These are phyloP conservation scores for Eurois occulta DNA, from an alignment of 2,888 invertebrate genomes.

Conservation along the genomic window DNA sequence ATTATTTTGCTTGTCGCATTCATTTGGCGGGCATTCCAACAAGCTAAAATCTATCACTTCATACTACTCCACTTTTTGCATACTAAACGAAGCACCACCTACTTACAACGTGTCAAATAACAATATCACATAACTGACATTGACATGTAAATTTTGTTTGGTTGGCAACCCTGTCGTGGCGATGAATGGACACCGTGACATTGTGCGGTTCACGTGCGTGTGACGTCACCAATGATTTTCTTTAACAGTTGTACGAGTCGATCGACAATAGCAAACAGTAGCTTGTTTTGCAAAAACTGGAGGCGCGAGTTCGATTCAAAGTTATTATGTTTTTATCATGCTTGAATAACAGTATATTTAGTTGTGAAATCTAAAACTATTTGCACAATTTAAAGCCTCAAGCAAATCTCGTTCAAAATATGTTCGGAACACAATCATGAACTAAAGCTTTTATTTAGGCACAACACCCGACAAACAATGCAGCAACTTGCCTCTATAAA, in stretches of 20 bases:
- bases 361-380: background rate
- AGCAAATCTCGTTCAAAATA: background rate
- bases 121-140: conserved; percentile 30
- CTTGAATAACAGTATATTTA: background rate
- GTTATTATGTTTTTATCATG: background rate
- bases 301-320: background rate
- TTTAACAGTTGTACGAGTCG: conserved; percentile 52
- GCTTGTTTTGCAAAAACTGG: conserved; percentile 21
- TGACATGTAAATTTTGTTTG: conserved; percentile 16
- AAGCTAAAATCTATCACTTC: background rate
- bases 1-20: conserved; percentile 15
- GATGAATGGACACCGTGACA: conserved; percentile 81
- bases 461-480: conserved; percentile 29
- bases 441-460: background rate
- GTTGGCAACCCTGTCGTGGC: conserved; percentile 62
- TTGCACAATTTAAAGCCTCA: background rate
- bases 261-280: conserved; percentile 38
- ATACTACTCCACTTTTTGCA: background rate
- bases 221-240: conserved; percentile 65
- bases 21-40: conserved; percentile 38
- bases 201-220: conserved; percentile 71
- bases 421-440: background rate
- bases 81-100: background rate
- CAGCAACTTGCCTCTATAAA: conserved; percentile 37
- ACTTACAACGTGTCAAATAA: conserved; percentile 18